Evolutionary conservation across 1,140 invertebrate species (phyloP).

Genomic region (Lethocerus indicus): DNA sequence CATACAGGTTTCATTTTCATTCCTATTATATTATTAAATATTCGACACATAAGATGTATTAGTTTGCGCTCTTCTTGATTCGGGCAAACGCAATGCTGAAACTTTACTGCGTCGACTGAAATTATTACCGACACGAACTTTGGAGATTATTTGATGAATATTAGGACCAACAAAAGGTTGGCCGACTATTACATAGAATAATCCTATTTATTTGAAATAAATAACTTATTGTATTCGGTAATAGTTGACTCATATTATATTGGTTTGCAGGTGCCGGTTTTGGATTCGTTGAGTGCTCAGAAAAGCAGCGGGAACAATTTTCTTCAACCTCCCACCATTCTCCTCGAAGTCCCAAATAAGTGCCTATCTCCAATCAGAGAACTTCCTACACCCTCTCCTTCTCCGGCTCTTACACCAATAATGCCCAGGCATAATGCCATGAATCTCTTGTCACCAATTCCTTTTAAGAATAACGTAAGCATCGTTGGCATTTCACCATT

Average conservation of each 20-base stretch:
- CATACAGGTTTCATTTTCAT: constrained; percentile 16
- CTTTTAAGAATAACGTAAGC: constrained; percentile 19
- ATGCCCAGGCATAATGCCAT: constrained; percentile 23
- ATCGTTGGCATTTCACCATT: constrained; percentile 28
- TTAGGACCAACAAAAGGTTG: too few relatives aligned
- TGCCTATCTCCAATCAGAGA: constrained; percentile 55
- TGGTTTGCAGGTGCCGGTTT: constrained; percentile 40
- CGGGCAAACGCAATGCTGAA: too few relatives aligned
- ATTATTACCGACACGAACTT: too few relatives aligned
- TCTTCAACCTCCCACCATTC: constrained; percentile 44
- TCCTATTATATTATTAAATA: background rate
- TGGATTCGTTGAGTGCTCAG: constrained; percentile 43
- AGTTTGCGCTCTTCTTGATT: too few relatives aligned
- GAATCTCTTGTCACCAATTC: constrained; percentile 7
- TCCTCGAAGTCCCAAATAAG: constrained; percentile 53
- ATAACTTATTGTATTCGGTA: background rate
- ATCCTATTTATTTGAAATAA: too few relatives aligned
- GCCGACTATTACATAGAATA: too few relatives aligned
- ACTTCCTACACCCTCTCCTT: constrained; percentile 44
- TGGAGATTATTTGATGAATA: too few relatives aligned
- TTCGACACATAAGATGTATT: background rate
- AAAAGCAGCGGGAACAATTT: constrained; percentile 30
- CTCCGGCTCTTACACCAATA: constrained; percentile 47
- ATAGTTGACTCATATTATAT: background rate
- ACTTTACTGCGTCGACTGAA: too few relatives aligned